Evolutionary conservation across 2,113 vertebrate species (phyloP).

Genomic region (Siphamia tubifer): DNA sequence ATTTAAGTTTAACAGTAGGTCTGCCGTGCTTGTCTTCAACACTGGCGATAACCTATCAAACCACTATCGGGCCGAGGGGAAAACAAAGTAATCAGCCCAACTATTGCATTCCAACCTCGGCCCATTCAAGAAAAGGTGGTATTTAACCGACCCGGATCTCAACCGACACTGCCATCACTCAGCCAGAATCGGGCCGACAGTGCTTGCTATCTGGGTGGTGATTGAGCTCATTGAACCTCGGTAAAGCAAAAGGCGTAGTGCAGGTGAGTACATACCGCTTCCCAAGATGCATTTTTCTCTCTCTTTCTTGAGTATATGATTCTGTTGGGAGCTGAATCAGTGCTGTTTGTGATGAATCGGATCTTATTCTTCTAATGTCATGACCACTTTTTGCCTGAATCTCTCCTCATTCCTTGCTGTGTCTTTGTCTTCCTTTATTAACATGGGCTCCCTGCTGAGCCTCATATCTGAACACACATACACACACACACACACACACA

Average conservation of each 20-base stretch:
- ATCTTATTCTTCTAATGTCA: constrained; percentile 42
- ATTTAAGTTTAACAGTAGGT: too few relatives aligned
- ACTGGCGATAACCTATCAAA: too few relatives aligned
- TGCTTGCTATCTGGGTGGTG: too few relatives aligned
- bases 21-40: too few relatives aligned
- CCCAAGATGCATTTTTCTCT: constrained; percentile 56
- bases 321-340: constrained; percentile 70
- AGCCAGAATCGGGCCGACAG: too few relatives aligned
- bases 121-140: too few relatives aligned
- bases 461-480: constrained; percentile 11
- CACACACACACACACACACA: neutral
- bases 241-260: constrained; percentile 40
- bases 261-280: constrained; percentile 27
- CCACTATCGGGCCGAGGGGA: too few relatives aligned
- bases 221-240: neutral
- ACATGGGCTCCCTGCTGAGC: constrained; percentile 25
- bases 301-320: too few relatives aligned
- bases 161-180: too few relatives aligned
- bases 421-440: constrained; percentile 37
- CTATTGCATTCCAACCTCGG: too few relatives aligned
- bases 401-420: constrained; percentile 12
- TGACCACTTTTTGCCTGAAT: constrained; percentile 37
- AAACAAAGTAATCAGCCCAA: too few relatives aligned
- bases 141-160: too few relatives aligned
- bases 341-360: constrained; percentile 31